Evolutionary conservation across 2,113 vertebrate species (phyloP), one percentile per base, ranked within the genome.

Genomic region (Python bivittatus): DNA sequence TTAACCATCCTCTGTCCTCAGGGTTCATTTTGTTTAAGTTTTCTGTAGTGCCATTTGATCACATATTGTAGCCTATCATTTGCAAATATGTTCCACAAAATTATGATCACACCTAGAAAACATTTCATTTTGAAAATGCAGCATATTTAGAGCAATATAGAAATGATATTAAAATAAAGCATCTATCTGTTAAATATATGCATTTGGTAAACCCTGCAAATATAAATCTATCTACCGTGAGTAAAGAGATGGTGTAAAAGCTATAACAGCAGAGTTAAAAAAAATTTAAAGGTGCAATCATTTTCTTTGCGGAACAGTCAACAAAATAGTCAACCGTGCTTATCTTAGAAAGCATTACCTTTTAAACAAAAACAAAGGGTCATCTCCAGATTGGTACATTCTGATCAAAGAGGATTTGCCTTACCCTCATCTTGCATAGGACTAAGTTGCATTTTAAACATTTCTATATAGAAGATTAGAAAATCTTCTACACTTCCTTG

Each of bases 11-110:
- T 97, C 95, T 97, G 97, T 98, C 98, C 98, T 98, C 97, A 92
- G 98, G 98, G 98, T 96, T 96, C 97, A 95, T 97, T 97, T 97
- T 96, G 44, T 92, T 97, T 97, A 97, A 97, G 97, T 84, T 96
- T 95, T 96, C 97, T 93, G 87, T 95, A 96, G 95, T 97, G 95
- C 96, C 97, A 95, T 97, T 97, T 97, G 97, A 97, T 97, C 97
- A 97, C 97, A 97, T 94, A 97, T 96, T 96, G 93, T 95, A 97
- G 95, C 96, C 97, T 97, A 94, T 97, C 97, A 98, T 98, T 98
- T 97, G 97, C 96, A 96, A 97, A 96, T 97, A 95, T 93, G 95
- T 94, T 91, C 94, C 94, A 92, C 96, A 97, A 96, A 98, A 96
- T 95, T 95, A 97, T 92, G 95, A 97, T 97, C 95, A 96, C 94